Evolutionary conservation across 2,113 vertebrate genomes (phyloP), one percentile per base, ranked within the genome.

Genomic region (Coptodon bakossiorum): DNA sequence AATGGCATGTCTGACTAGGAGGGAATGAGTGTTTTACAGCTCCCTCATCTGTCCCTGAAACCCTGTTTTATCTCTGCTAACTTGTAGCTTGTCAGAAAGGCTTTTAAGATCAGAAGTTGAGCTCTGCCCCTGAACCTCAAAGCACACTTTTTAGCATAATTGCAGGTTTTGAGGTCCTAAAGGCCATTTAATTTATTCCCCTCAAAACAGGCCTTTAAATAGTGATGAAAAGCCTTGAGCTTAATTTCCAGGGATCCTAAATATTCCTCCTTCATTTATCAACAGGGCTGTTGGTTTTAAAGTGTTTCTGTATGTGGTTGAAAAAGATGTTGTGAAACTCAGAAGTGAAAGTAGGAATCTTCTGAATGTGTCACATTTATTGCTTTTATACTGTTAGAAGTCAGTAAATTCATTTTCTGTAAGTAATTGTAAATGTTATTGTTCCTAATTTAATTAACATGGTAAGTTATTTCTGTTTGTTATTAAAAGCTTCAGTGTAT

Each of bases 1-100:
- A 88, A 93, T 91, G 92, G 86, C 83, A 86, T 80, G 66, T 90
- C 38, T 16, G 90, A 54, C 79, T 34, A n/a, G 40, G 12, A 59
- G 84, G 43, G 80, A 90, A 87, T 89, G 48, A 73, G 66, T 84
- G 89, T 66, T 83, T 53, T 52, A 22, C 27, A 56, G 71, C 29
- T 24, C n/a, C 38, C 22, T 76, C 24, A 8, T 81, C n/a, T 24
- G 53, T 84, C 13, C 53, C 3, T 59, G 34, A 68, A n/a, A 50
- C 24, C 85, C 9, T 27, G 7, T 71, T 81, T 82, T 43, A 81
- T 82, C 50, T 79, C 83, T 56, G 43, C 78, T 80, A 45, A 85
- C 76, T 56, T 85, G 53, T 19, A 80, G 54, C 82, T 61, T 79
- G 87, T 86, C 76, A 68, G 31, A 50, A 61, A 71, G 48, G 48